Percentiles rank a stretch among this genome's conserved stretches.
phyloP scores from a whole-genome alignment of 2,797 vertebrate genomes.

The Notamacropus eugenii region DNA sequence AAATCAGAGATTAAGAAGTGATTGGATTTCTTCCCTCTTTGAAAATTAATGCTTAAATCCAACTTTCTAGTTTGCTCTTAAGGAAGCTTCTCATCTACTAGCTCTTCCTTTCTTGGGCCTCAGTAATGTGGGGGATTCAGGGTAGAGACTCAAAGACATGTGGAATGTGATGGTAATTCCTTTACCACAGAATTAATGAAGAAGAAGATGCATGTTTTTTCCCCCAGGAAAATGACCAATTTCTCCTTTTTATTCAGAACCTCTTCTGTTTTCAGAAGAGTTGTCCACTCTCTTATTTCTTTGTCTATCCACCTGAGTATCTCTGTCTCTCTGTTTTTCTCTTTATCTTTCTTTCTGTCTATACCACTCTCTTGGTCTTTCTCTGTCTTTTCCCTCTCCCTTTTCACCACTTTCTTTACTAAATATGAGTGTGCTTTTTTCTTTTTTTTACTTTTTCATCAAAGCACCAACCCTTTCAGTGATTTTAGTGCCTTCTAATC shows the following conservation, averaged over 20 bases:
- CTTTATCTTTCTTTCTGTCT: background rate
- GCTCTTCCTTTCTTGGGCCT: conserved; percentile 8
- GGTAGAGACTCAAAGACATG: conserved; percentile 4
- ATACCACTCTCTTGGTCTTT: background rate
- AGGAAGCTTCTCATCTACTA: background rate
- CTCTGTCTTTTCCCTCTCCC: background rate
- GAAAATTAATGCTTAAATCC: conserved; percentile 43
- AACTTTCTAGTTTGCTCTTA: background rate
- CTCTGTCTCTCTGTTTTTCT: background rate
- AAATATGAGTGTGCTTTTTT: background rate
- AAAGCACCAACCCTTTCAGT: background rate
- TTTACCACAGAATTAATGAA: background rate
- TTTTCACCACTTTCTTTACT: background rate
- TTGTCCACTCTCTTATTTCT: background rate
- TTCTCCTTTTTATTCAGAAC: background rate
- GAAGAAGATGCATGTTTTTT: background rate
- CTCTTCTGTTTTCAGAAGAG: background rate
- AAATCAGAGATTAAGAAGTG: conserved; percentile 64
- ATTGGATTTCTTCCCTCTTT: conserved; percentile 55
- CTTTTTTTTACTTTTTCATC: background rate
- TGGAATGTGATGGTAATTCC: background rate
- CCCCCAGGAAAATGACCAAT: background rate
- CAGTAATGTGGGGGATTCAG: conserved; percentile 5
- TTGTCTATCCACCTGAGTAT: background rate
- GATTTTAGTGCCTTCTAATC: background rate